Evolutionary conservation across 2,113 vertebrate genomes (phyloP).

Genomic region (Grantiella picta): DNA sequence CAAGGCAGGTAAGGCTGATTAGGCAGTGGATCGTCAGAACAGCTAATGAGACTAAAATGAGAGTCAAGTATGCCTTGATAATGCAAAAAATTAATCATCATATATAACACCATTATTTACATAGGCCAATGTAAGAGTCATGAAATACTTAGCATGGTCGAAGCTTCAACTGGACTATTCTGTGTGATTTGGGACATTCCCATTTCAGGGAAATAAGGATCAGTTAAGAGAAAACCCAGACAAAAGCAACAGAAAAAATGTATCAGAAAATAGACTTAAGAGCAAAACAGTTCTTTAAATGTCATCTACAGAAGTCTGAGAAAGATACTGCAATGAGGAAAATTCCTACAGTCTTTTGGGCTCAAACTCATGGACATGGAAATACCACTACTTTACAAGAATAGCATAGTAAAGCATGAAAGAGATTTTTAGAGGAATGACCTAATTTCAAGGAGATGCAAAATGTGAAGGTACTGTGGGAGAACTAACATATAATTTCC

Average conservation of each 20-base stretch:
- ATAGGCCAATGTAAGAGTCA: not conserved
- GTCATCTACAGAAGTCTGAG: not conserved
- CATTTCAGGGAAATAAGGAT: not conserved
- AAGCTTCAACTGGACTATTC: not conserved
- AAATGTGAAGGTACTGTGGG: not conserved
- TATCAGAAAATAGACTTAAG: not conserved
- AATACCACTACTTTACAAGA: not conserved
- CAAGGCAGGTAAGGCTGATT: not conserved
- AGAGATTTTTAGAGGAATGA: not conserved
- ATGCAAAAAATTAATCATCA: not conserved
- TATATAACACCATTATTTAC: not conserved
- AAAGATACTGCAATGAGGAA: not conserved
- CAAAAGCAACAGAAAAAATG: not conserved
- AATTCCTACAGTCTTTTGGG: not conserved
- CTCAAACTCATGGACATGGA: not conserved
- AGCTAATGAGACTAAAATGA: too few species aligned
- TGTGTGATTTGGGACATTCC: not conserved
- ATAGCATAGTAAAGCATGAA: not conserved
- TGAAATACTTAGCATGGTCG: not conserved
- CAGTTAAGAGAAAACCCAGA: not conserved
- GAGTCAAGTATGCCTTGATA: not conserved
- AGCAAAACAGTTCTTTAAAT: not conserved
- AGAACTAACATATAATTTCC: not conserved
- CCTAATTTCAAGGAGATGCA: not conserved
- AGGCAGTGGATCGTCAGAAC: not conserved